A percentile compares a stretch with the other conserved stretches of the same genome.
Evolutionary conservation across 2,113 vertebrate genomes (phyloP).

Genomic region (Eidolon helvum): DNA sequence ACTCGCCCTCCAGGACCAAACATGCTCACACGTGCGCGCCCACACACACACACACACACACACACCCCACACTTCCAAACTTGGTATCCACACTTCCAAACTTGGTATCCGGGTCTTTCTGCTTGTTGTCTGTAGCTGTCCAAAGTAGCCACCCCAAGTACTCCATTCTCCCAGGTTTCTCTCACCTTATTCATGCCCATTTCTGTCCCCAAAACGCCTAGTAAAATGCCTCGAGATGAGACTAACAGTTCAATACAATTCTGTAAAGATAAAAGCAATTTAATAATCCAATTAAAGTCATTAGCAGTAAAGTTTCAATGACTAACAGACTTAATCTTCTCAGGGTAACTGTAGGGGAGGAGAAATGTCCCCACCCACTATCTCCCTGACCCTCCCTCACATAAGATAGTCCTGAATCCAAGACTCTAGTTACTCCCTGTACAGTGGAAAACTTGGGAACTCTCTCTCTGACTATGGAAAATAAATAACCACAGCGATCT

Average conservation of each 20-base stretch:
- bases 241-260: background rate
- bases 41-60: background rate
- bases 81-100: background rate
- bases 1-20: no score
- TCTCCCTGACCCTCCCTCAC: background rate
- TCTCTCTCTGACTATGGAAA: background rate
- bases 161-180: background rate
- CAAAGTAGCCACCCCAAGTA: background rate
- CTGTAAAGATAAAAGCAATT: conserved; percentile 37
- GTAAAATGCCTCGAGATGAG: background rate
- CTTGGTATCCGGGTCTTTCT: background rate
- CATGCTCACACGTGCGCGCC: background rate
- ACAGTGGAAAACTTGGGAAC: background rate
- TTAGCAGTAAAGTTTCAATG: background rate
- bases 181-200: background rate
- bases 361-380: background rate
- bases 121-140: background rate
- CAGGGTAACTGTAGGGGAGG: background rate
- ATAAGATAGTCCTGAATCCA: background rate
- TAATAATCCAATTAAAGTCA: background rate
- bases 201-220: background rate
- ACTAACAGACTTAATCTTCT: background rate
- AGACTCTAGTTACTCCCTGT: background rate
- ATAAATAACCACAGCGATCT: background rate
- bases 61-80: no score